A percentile compares a stretch with the other conserved stretches of the same genome.
Conservation (phyloP, 2,113 vertebrate genomes). For the Telmatochromis sp. region DNA sequence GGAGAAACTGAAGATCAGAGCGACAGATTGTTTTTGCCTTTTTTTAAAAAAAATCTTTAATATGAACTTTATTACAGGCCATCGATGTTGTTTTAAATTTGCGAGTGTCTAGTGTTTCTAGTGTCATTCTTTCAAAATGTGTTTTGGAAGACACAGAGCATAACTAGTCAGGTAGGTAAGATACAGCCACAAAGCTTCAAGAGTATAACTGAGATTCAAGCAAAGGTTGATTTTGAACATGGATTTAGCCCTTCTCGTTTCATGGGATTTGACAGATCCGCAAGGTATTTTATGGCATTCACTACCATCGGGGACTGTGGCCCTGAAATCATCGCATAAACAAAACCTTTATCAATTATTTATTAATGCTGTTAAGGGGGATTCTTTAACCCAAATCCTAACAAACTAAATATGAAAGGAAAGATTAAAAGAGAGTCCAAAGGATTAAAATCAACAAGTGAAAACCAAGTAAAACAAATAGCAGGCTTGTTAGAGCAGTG, state of each 20-base stretch:
- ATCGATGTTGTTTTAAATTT: neutral
- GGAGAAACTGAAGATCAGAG: neutral
- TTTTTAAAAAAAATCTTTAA: accelerated
- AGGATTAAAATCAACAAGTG: neutral
- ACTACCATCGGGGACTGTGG: neutral
- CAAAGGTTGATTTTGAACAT: neutral
- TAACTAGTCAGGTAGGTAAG: neutral
- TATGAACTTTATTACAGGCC: neutral
- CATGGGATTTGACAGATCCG: neutral
- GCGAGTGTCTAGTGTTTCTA: neutral
- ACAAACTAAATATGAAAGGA: neutral
- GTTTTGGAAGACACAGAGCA: neutral
- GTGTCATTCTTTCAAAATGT: neutral
- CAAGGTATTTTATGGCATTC: neutral
- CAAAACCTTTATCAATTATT: neutral
- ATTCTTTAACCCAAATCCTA: neutral
- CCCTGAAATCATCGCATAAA: neutral
- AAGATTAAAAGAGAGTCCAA: neutral
- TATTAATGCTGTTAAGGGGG: neutral
- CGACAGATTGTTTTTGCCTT: neutral
- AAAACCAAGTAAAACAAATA: neutral
- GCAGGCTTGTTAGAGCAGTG: neutral
- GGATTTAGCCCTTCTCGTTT: neutral
- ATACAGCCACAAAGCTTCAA: neutral
- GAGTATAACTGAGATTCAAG: neutral